Evolutionary conservation across 2,888 invertebrate species (phyloP).

Genomic region (Phyllotreta striolata): DNA sequence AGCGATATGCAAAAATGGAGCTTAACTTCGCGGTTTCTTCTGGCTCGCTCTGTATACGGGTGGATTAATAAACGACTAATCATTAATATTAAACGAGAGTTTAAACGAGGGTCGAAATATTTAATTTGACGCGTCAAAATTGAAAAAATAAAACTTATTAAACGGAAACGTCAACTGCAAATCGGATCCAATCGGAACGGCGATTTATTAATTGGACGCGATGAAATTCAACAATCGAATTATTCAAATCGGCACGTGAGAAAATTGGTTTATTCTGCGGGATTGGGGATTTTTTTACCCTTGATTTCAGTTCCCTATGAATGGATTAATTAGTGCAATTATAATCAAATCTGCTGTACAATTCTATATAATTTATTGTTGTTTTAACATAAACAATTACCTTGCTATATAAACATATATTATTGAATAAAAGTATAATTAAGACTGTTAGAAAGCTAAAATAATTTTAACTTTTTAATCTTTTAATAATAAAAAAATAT

Average conservation of each 20-base stretch:
- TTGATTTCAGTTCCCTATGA: not conserved
- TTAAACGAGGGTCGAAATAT: conserved; percentile 1
- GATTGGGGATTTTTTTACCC: not conserved
- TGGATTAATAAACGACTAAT: too few species aligned
- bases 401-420: too few species aligned
- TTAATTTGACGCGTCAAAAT: conserved; percentile 11
- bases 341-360: not conserved
- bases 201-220: conserved; percentile 32
- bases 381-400: too few species aligned
- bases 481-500: too few species aligned
- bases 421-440: too few species aligned
- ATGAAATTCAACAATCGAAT: conserved; percentile 20
- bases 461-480: too few species aligned
- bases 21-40: too few species aligned
- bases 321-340: not conserved
- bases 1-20: too few species aligned
- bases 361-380: too few species aligned
- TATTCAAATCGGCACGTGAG: conserved; percentile 17
- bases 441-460: too few species aligned
- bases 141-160: conserved; percentile 33
- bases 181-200: conserved; percentile 12
- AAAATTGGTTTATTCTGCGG: conserved; percentile 15
- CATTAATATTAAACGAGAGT: too few species aligned
- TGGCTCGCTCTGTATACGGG: too few species aligned
- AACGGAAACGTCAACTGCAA: conserved; percentile 29